phyloP scores from a whole-genome alignment of 1,140 invertebrate genomes.

The Lordiphosa mommai region DNA sequence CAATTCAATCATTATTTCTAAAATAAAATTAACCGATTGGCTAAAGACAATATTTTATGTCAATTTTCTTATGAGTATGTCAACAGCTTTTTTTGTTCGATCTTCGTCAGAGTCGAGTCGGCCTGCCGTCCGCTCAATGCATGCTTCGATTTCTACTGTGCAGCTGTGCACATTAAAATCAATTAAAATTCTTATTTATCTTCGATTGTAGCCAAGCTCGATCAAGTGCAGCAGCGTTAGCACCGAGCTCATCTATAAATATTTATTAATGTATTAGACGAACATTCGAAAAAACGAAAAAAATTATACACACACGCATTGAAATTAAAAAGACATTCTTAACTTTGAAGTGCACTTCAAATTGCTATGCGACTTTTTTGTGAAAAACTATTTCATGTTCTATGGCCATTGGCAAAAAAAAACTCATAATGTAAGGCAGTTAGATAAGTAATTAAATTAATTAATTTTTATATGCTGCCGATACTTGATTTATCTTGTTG shows the following conservation, averaged over 20 bases:
- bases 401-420: conserved; percentile 42
- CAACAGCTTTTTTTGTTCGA: conserved; percentile 58
- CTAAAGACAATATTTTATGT: conserved; percentile 60
- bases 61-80: conserved; percentile 57
- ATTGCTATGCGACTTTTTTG: conserved; percentile 6
- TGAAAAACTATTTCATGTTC: conserved; percentile 38
- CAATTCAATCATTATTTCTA: conserved; percentile 35
- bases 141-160: conserved; percentile 41
- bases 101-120: conserved; percentile 27
- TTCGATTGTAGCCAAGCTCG: conserved; percentile 43
- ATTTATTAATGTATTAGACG: conserved; percentile 55
- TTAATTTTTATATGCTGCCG: conserved; percentile 59
- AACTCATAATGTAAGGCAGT: conserved; percentile 44
- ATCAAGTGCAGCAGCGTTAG: conserved; percentile 55
- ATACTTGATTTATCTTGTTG: conserved; percentile 52
- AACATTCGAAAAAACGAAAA: conserved; percentile 36
- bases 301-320: conserved; percentile 32
- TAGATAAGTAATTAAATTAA: conserved; percentile 73
- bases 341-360: conserved; percentile 48
- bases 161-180: conserved; percentile 73
- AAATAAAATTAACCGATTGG: conserved; percentile 39
- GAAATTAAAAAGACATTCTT: conserved; percentile 40
- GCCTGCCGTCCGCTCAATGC: conserved; percentile 11
- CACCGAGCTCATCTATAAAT: conserved; percentile 57
- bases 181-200: conserved; percentile 74